Base-by-base conservation (phyloP, 1,140 invertebrate species). In the Euura saliciscinereae region DNA sequence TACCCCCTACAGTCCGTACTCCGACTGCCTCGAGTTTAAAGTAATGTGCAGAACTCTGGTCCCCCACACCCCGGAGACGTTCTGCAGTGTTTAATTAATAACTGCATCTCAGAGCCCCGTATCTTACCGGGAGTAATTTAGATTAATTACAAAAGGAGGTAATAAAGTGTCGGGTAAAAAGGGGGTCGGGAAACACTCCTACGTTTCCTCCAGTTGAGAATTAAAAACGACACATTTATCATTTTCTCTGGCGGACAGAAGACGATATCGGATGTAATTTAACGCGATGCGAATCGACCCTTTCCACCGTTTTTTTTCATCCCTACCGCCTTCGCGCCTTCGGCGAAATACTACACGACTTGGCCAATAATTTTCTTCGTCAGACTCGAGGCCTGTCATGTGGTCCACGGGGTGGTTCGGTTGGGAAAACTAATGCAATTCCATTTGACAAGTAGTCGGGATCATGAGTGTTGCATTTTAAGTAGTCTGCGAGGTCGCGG, bases 41-140 rank as follows among this genome's bases (percentile, higher is more conserved):
- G 73, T 80, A 81, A 79, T 77, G 72, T 68, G 73, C 74, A 76
- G 51, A 28, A 28, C 28, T 28, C 28, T 28, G 28, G 28, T 28
- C 68, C n/a, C 67, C 45, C 73, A 59, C 70, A 65, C 42, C 65
- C 13, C 11, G 64, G 59, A 46, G 28, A 28, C 28, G 28, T 28
- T 28, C 28, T 28, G 28, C 74, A 72, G 72, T 75, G 78, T 80
- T 82, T 81, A 83, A 83, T 83, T 83, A 81, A 83, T 82, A 83
- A 80, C 74, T 74, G 59, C 69, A n/a, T 28, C 28, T 28, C 28
- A 28, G 28, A 28, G 28, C 28, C 28, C 51, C 71, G 69, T 75
- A 76, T 72, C 72, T 51, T 46, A 28, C 4, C 44, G 42, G 65
- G n/a, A 64, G n/a, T n/a, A 59, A 59, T 59, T 59, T 59, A 59